Percentiles rank a stretch among this genome's conserved stretches.
These are phyloP conservation scores for Takifugu flavidus DNA, from an alignment of 2,113 vertebrate genomes.

Conservation along the genomic window DNA sequence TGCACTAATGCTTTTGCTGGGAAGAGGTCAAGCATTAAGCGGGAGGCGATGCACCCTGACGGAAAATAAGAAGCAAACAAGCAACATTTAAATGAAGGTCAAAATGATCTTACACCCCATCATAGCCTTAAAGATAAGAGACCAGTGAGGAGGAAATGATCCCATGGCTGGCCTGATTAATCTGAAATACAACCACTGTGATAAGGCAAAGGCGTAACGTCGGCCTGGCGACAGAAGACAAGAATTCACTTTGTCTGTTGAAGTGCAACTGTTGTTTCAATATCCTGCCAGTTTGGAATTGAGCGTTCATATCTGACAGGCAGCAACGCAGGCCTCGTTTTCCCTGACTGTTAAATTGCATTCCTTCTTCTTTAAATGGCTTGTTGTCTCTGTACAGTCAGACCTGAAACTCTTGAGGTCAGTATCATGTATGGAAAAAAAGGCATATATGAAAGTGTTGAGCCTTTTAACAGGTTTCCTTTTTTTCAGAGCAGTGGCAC, in stretches of 20 bases:
- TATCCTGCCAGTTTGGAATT: constrained; percentile 36
- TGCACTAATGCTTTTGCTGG: constrained; percentile 12
- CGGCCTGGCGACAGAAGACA: constrained; percentile 36
- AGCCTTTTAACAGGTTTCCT: too few species aligned
- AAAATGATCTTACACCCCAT: constrained; percentile 4
- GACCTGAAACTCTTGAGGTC: background rate
- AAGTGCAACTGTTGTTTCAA: constrained; percentile 18
- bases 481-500: too few species aligned
- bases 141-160: constrained; percentile 1
- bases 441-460: too few species aligned
- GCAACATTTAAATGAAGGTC: background rate
- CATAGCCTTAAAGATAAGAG: background rate
- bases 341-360: background rate
- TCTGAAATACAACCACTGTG: constrained; percentile 32
- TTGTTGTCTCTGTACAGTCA: background rate
- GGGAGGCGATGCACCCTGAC: rapidly evolving
- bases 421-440: too few species aligned
- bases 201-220: constrained; percentile 45
- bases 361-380: background rate
- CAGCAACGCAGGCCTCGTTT: constrained; percentile 9
- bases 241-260: constrained; percentile 26
- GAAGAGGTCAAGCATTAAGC: constrained; percentile 1
- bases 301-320: constrained; percentile 30
- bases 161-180: constrained; percentile 2
- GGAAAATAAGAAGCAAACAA: background rate